These are phyloP conservation scores for Todiramphus chloris DNA, from an alignment of 2,113 vertebrate species.

Conservation along the genomic window DNA sequence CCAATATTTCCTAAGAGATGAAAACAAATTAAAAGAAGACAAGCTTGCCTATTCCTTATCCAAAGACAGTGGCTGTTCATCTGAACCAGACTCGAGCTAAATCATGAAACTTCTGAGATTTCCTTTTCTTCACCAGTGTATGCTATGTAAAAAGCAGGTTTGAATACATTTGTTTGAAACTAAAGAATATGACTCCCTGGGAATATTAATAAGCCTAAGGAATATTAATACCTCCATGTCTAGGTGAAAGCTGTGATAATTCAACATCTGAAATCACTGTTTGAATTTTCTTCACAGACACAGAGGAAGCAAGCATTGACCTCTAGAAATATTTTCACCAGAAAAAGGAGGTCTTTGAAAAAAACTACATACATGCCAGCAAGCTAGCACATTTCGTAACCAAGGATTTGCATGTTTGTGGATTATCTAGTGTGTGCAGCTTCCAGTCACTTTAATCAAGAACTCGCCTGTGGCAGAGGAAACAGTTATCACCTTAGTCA, in stretches of 20 bases:
- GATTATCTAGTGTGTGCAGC: background rate
- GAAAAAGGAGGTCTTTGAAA: background rate
- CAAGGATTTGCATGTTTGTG: background rate
- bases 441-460: constrained; percentile 5
- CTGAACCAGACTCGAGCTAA: background rate
- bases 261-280: background rate
- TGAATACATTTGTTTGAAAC: background rate
- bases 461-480: background rate
- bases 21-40: background rate
- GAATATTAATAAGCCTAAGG: background rate
- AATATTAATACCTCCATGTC: background rate
- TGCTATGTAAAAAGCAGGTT: background rate
- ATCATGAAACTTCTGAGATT: background rate
- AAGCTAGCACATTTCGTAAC: background rate
- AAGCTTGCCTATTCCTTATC: background rate
- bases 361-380: background rate
- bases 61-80: background rate
- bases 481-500: background rate
- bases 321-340: background rate
- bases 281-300: background rate
- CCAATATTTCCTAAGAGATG: background rate
- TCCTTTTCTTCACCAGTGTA: background rate
- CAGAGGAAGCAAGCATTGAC: background rate
- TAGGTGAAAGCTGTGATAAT: background rate
- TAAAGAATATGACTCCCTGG: background rate